Evolutionary conservation across 2,888 invertebrate species (phyloP), one percentile per base, ranked within the genome.

Genomic region (Volucella zonaria): DNA sequence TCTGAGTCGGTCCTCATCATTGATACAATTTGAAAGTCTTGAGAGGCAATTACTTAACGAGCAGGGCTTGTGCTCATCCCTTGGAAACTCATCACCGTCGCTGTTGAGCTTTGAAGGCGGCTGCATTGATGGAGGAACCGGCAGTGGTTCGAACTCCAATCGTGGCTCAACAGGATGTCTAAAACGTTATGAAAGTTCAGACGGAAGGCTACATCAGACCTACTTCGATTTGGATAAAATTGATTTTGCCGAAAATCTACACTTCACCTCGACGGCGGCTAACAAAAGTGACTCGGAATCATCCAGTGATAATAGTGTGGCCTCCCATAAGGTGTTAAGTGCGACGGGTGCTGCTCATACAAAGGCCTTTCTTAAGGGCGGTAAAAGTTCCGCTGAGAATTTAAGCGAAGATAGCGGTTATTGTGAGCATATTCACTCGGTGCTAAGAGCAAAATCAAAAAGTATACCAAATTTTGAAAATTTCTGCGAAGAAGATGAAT

Each of bases 11-110:
- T 96, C 96, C 82, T 96, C 96, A 87, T 96, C 96, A 88, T 93
- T 97, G 86, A 93, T 97, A 85, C 96, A 96, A 92, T 97, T 97
- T 91, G 97, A 97, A 92, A 96, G 95, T 4, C 92, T 97, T 81
- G 97, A 97, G 90, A 94, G 94, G 56, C 95, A 95, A 88, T 93
- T 95, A 89, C 86, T 91, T 62, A 90, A 90, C 75, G 91, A 91
- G 71, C 94, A 94, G 88, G 90, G 90, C 64, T 88, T 90, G 88
- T 88, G 87, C 49, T 87, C 88, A 15, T 90, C 90, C 15, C 87
- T 92, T 79, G 91, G 91, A 42, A 91, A 92, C 58, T 92, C 92
- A 4, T 92, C 92, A 3, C 92, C 92, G 2, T 92, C 92, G 10
- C 75, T 92, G 59, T 85, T 91, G 12, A 90, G 89, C 83, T 90